Evolutionary conservation across 1,140 invertebrate species (phyloP).

Genomic region (Mycetomoellerius zeteki): DNA sequence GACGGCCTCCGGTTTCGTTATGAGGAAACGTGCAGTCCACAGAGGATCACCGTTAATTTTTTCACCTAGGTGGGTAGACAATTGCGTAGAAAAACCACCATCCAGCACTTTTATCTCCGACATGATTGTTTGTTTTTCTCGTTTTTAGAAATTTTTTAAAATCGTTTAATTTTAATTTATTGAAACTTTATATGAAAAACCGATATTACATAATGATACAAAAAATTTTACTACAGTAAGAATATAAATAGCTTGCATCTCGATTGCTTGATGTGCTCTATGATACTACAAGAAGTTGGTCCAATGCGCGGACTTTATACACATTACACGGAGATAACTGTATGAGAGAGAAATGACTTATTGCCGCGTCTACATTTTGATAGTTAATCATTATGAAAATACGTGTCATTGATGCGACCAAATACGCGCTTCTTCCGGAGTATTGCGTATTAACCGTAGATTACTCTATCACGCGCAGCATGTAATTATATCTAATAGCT

Average conservation of each 20-base stretch:
- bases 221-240: background rate
- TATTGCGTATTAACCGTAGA: background rate
- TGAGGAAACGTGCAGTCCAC: conserved; percentile 93
- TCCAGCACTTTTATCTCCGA: conserved; percentile 89
- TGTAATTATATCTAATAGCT: background rate
- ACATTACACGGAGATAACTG: background rate
- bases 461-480: background rate
- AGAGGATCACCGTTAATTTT: conserved; percentile 92
- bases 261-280: background rate
- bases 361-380: conserved; percentile 23
- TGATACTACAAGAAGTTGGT: background rate
- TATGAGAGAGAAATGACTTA: background rate
- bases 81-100: conserved; percentile 94
- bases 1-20: conserved; percentile 91
- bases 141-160: background rate
- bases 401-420: background rate
- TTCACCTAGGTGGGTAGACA: conserved; percentile 91
- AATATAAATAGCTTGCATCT: background rate
- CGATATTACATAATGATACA: background rate
- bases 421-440: conserved; percentile 9
- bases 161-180: background rate
- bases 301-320: background rate
- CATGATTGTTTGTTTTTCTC: conserved; percentile 59
- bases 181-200: background rate
- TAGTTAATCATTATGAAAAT: conserved; percentile 1